Conservation (phyloP, 2,888 invertebrate species). For the Troilus luridus region DNA sequence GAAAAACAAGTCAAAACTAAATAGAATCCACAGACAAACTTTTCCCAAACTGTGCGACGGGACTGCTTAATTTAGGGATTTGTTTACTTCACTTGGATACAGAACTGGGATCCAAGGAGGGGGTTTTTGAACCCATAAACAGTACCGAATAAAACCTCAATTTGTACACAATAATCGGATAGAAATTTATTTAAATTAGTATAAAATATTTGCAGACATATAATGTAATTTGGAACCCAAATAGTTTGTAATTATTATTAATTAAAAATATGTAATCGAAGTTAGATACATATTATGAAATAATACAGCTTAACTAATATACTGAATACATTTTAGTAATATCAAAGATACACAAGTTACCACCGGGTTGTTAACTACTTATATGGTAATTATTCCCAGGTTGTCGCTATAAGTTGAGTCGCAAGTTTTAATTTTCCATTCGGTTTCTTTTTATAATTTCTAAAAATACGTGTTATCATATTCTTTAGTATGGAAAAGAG, state of each 20-base stretch:
- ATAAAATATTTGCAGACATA: background rate
- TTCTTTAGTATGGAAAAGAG: no score
- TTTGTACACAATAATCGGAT: no score
- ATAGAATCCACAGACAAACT: background rate
- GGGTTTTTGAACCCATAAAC: background rate
- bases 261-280: no score
- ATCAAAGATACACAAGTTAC: no score
- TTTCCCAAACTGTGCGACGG: background rate
- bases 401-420: no score
- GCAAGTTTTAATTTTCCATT: no score
- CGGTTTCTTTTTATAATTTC: no score
- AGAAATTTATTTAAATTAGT: background rate
- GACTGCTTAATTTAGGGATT: slow-evolving; percentile 1
- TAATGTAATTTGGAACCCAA: background rate
- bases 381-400: no score
- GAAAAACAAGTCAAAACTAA: background rate
- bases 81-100: background rate
- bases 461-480: no score
- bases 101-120: background rate
- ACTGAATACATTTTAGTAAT: no score
- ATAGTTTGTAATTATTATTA: background rate
- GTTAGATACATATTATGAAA: background rate
- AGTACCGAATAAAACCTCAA: background rate
- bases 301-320: no score
- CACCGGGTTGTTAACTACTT: no score